These are phyloP conservation scores for Caenorhabditis latens DNA, from an alignment of 1,140 invertebrate species.

Conservation along the genomic window DNA sequence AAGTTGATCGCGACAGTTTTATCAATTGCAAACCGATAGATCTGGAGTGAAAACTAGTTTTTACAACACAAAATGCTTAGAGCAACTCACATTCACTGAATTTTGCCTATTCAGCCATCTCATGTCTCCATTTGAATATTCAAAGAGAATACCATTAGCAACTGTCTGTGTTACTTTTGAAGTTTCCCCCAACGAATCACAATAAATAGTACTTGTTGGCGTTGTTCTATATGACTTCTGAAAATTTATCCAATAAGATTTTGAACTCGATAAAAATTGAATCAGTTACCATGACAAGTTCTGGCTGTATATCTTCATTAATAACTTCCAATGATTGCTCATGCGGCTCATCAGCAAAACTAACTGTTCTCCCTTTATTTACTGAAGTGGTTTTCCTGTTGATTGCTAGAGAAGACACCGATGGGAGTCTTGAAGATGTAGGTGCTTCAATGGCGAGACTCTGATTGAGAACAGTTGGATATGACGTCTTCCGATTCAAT, in stretches of 20 bases:
- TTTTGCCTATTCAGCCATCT: constrained; percentile 30
- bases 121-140: constrained; percentile 16
- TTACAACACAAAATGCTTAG: background rate
- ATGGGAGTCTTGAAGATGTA: background rate
- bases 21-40: background rate
- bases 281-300: background rate
- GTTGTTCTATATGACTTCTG: background rate
- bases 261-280: no score
- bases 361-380: background rate
- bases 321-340: constrained; percentile 37
- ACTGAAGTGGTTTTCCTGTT: background rate
- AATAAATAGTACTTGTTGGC: background rate
- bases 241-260: background rate
- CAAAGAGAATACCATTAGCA: background rate
- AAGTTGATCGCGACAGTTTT: background rate
- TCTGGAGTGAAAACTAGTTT: background rate
- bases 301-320: background rate
- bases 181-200: background rate
- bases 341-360: constrained; percentile 15
- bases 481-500: background rate
- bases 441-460: background rate
- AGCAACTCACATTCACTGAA: background rate
- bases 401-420: background rate
- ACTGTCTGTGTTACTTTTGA: background rate
- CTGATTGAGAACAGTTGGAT: background rate